Evolutionary conservation across 2,888 invertebrate species (phyloP), one percentile per base, ranked within the genome.

Genomic region (Meghimatium bilineatum): DNA sequence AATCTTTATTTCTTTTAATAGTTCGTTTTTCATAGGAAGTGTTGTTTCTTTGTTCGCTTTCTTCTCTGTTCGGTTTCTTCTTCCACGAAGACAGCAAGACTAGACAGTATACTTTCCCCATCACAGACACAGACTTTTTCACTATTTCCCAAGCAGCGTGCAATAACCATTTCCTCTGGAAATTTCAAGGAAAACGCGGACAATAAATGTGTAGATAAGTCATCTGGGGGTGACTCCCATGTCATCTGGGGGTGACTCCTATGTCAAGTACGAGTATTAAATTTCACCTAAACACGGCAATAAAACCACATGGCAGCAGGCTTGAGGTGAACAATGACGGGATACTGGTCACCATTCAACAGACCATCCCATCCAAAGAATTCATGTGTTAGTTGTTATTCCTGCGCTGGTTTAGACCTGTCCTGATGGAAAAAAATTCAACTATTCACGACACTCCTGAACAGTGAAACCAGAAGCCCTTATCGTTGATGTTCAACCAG

Each of bases 371-470:
- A 49, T 10, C 5, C 29, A 6, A 44, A 49, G 44, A n/a, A n/a
- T n/a, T 72, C 44, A n/a, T 38, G 72, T 72, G 72, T 72, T 72
- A 44, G 72, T 72, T 44, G 72, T 20, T 12, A 38, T n/a, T 72
- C 44, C 44, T 44, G 14, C n/a, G 29, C 29, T 17, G n/a, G 29
- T 72, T 49, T 44, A 72, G 0, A 17, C 49, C 10, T 6, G 72
- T 8, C 44, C 44, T 44, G 49, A n/a, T n/a, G 12, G n/a, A 10
- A 12, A 44, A 72, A 44, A 44, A 2, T 29, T 26, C 23, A 12
- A 6, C 34, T 14, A 72, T 12, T 44, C 12, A 44, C 44, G 12
- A 44, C 12, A 44, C 12, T 44, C 26, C 14, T 32, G 10, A 66
- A 66, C 66, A 17, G 66, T 66, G 66, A 32, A 66, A 32, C 17